Percentiles rank a stretch among this genome's conserved stretches.
Evolutionary conservation across 2,113 vertebrate species (phyloP).

Genomic region (Corythornis cristatus): DNA sequence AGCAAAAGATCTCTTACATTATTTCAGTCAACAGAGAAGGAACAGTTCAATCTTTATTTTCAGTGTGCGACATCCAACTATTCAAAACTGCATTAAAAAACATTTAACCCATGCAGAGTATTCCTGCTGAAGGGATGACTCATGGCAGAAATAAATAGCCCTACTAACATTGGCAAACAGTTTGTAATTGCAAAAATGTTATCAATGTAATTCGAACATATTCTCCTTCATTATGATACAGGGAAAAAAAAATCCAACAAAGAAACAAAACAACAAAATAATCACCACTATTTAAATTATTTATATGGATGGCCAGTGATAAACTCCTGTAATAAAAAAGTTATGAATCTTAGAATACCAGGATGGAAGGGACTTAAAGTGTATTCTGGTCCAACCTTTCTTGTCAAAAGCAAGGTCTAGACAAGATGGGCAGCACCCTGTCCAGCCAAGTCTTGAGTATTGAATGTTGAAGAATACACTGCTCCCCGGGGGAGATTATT

Average conservation of each 20-base stretch:
- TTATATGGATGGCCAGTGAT: neutral
- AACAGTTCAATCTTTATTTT: constrained; percentile 46
- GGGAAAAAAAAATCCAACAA: neutral
- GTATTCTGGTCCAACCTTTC: neutral
- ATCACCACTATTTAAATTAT: neutral
- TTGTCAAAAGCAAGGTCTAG: neutral
- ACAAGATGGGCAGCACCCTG: neutral
- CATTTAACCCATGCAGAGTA: constrained; percentile 47
- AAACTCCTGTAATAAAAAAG: neutral
- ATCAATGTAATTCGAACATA: neutral
- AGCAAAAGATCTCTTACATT: constrained; percentile 48
- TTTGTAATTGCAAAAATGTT: neutral
- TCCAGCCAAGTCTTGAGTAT: neutral
- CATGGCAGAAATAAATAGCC: constrained; percentile 8
- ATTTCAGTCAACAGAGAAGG: constrained; percentile 44
- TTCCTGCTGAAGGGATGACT: constrained; percentile 26
- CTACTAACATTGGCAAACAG: constrained; percentile 13
- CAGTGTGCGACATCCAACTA: constrained; percentile 1
- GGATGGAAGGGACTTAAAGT: neutral
- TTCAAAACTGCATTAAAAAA: constrained; percentile 34
- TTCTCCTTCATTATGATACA: neutral
- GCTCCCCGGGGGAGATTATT: neutral
- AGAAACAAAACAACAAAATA: neutral
- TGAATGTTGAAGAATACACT: neutral
- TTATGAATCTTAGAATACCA: neutral